Conservation (phyloP, 2,888 invertebrate species). For the Callimorpha dominula region DNA sequence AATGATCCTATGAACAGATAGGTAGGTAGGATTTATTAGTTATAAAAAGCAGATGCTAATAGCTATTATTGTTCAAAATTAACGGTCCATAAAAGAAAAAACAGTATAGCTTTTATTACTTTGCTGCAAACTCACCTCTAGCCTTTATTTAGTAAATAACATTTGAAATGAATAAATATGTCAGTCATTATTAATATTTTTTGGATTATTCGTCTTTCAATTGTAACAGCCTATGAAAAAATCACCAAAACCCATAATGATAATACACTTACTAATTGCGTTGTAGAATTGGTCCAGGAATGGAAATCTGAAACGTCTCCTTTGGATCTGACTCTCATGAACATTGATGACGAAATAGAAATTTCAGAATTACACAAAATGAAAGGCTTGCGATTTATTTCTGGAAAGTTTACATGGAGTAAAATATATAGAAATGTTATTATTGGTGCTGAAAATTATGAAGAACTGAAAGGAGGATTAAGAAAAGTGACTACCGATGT, state of each 20-base stretch:
- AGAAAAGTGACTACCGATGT: conserved; percentile 39
- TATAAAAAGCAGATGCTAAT: no score
- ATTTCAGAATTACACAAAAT: conserved; percentile 46
- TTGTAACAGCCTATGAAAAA: neutral
- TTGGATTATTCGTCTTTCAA: neutral
- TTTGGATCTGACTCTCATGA: conserved; percentile 51
- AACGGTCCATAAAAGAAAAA: no score
- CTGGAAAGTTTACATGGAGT: conserved; percentile 47
- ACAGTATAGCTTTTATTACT: no score
- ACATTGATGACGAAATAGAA: conserved; percentile 44
- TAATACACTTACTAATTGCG: conserved; percentile 38
- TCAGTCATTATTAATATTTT: neutral
- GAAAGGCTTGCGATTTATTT: conserved; percentile 44
- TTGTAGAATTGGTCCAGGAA: conserved; percentile 39
- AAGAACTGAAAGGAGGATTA: conserved; percentile 48
- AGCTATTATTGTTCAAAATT: no score
- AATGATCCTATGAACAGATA: no score
- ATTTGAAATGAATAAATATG: no score
- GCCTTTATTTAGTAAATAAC: no score
- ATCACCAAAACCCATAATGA: conserved; percentile 3
- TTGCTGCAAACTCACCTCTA: no score
- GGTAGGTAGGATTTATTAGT: no score
- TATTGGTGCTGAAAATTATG: conserved; percentile 44
- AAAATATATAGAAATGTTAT: conserved; percentile 43
- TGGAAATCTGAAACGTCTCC: conserved; percentile 24